Base-by-base conservation (phyloP, 1,140 invertebrate species). In the Globodera rostochiensis region DNA sequence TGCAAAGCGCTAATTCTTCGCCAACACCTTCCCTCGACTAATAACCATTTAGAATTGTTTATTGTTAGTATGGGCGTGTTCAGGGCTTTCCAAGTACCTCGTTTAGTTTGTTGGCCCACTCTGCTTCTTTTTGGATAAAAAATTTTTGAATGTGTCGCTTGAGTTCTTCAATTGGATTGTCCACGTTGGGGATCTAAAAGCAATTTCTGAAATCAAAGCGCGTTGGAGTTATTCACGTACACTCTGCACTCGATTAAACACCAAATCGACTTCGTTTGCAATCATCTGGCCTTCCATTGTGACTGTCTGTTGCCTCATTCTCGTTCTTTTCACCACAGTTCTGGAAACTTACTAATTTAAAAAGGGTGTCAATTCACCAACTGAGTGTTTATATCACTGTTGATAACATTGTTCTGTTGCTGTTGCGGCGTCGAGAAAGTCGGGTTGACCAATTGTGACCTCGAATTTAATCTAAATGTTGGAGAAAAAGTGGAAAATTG, bases 251-350 rank as follows among this genome's bases (percentile, higher is more conserved):
- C 46, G 80, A 21, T 15, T 67, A 21, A 82, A 84, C 60, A 74
- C 82, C 64, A 45, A 74, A 6, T 82, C 64, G 15, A 82, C 82
- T 73, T 82, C 80, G 13, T 82, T 83, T 25, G 80, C 21, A 36
- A 36, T 36, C 36, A 36, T 76, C 46, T 84, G 81, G 47, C 57
- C 84, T 84, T 84, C 80, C 25, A 82, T 64, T 15, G 80, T 82
- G 57, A 82, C 73, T 15, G 80, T 82, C 45, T 82, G 80, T 46
- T 82, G 80, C 9, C 80, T 49, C 15, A 57, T 82, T 21, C 80
- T 79, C 25, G 83, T 3, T 19, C 80, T 84, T 47, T 73, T 70
- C 19, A 80, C 64, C 15, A 82, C 82, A 15, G 80, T 82, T 64
- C 80, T 82, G 4, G 76, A 82, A 83, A 84, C 21, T 7, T 11